Conservation (phyloP, 2,888 invertebrate genomes). For the Dascillus cervinus region DNA sequence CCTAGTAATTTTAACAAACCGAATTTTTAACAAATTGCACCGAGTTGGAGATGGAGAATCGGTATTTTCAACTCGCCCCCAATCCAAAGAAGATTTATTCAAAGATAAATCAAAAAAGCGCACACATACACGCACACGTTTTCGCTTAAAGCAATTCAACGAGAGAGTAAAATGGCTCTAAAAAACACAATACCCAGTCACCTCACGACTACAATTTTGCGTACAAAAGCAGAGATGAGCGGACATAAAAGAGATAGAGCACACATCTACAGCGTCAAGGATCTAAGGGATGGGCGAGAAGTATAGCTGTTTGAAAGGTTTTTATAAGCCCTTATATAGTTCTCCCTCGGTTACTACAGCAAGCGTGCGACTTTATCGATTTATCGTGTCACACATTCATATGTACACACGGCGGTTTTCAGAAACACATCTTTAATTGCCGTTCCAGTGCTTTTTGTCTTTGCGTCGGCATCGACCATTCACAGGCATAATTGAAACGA, state of each 20-base stretch:
- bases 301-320: conserved; percentile 17
- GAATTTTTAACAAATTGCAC: too few species aligned
- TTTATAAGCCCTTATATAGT: conserved; percentile 16
- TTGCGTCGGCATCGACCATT: too few species aligned
- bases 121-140: conserved; percentile 7
- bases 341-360: conserved; percentile 15
- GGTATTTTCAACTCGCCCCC: too few species aligned
- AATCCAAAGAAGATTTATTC: conserved; percentile 8
- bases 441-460: too few species aligned
- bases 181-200: conserved; percentile 14
- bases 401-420: too few species aligned
- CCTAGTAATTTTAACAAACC: too few species aligned
- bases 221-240: conserved; percentile 13
- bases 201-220: conserved; percentile 17
- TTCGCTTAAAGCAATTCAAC: conserved; percentile 5
- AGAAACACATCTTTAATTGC: too few species aligned
- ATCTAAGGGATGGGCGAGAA: conserved; percentile 13
- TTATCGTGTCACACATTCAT: conserved; percentile 12
- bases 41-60: too few species aligned
- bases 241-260: conserved; percentile 15
- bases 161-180: conserved; percentile 10
- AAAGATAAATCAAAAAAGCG: conserved; percentile 2
- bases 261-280: conserved; percentile 14
- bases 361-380: conserved; percentile 17
- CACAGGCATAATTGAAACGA: too few species aligned